Evolutionary conservation across 2,113 vertebrate species (phyloP), one percentile per base, ranked within the genome.

Genomic region (Oreochromis aureus): DNA sequence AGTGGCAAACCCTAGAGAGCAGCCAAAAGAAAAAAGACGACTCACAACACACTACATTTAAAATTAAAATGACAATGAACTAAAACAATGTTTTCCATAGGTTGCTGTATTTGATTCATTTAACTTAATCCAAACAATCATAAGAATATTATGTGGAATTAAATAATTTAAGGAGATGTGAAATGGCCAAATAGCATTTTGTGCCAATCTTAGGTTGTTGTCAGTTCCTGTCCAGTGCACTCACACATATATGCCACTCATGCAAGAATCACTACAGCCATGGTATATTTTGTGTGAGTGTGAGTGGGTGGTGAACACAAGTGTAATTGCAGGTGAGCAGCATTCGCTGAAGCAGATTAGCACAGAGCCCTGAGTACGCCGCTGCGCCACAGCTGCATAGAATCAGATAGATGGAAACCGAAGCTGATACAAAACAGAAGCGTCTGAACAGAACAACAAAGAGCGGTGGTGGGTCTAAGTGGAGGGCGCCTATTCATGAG

Each of bases 381-480:
- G 27, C 85, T 69, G 80, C 78, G 55, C 89, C 84, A 71, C 94
- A 95, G 91, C 91, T 92, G 92, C 13, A 22, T 85, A 89, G 92
- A 94, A 95, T 92, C 93, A 95, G 87, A 90, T 91, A 90, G 59
- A 90, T 89, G 92, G 92, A 96, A 94, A 94, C 94, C 76, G 59
- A 56, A 82, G 88, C 80, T 93, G 95, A 96, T 81, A 93, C 86
- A 94, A 95, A 95, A 91, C 95, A 96, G 95, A 96, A 87, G 87
- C 27, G 73, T 85, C 88, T 86, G 78, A 92, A 88, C 55, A 54
- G 81, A 93, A 92, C 86, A 90, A 85, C 89, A 94, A 93, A 84
- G 86, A 86, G 84, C 71, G 87, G 80, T 44, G 46, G 61, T 16
- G 9, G 51, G 51, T 56, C 58, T 54, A 55, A 48, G 34, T 3